Evolutionary conservation across 1,140 invertebrate species (phyloP), one percentile per base, ranked within the genome.

Genomic region (Psix sp.): DNA sequence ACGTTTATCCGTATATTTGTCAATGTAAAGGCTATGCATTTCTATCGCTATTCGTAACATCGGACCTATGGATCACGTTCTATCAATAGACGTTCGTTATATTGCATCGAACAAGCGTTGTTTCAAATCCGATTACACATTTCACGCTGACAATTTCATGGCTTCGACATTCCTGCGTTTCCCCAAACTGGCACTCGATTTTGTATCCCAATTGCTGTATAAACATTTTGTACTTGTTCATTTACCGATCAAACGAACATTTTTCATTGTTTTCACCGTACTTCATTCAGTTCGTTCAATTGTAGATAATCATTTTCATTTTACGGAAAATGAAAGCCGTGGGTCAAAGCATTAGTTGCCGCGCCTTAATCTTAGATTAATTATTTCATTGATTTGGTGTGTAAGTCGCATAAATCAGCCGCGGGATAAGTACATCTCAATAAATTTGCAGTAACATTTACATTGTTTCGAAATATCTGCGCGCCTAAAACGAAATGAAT

Each of bases 71-170:
- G 59, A 74, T 74, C 65, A 65, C 36, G 65, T 68, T 68, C 65
- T 65, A 74, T 59, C 72, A 65, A 73, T 73, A 65, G 68, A 73
- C 54, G 52, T 63, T 74, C 71, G 57, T 62, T 67, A 67, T 67
- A 74, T 67, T 67, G 63, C 63, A 74, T 59, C 57, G 63, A 68
- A 63, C 59, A 33, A 35, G 54, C 57, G 33, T 59, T 67, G 54
- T 67, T 65, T 57, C 33, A 56, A 68, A 68, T 74, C 59, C 33
- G 52, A 74, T 67, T 67, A 56, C 20, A 31, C 49, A 52, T 48
- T 65, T 72, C 67, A 51, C 54, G 48, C 65, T 17, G 65, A 45
- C 46, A 62, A 71, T 65, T 54, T 5, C 46, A 29, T 36, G 24
- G 46, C 24, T n/a, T 15, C 26, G 18, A 36, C 17, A 43, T 56